Percentiles rank a stretch among this genome's conserved stretches.
These are phyloP conservation scores for Acrobeloides nanus DNA, from an alignment of 2,888 invertebrate genomes.

Conservation along the genomic window DNA sequence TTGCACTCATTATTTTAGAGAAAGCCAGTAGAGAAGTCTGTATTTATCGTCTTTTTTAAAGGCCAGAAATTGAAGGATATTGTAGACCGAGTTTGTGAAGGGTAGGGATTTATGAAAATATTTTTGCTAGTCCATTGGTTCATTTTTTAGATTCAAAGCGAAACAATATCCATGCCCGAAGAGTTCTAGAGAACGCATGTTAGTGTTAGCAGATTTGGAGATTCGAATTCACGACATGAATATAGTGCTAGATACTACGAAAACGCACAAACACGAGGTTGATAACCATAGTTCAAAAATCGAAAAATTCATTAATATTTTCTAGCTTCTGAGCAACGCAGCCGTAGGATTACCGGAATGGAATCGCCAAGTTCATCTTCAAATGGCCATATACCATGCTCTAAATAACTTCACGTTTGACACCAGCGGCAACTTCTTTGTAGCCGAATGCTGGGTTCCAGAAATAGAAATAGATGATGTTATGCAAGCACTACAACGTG, in stretches of 20 bases:
- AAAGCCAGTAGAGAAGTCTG: slow-evolving; percentile 78
- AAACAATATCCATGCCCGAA: slow-evolving; percentile 96
- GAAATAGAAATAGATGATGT: slow-evolving; percentile 79
- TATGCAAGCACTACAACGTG: slow-evolving; percentile 77
- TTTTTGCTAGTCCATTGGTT: neutral
- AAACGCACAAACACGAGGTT: slow-evolving; percentile 38
- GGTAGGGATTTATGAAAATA: slow-evolving; percentile 57
- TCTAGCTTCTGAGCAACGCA: slow-evolving; percentile 72
- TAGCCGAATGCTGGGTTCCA: slow-evolving; percentile 95
- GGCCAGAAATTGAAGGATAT: slow-evolving; percentile 91
- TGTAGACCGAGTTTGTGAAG: slow-evolving; percentile 96
- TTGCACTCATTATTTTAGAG: slow-evolving; percentile 15
- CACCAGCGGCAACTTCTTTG: slow-evolving; percentile 95
- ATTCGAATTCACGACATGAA: slow-evolving; percentile 92
- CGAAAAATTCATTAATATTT: slow-evolving; percentile 8
- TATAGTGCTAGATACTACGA: slow-evolving; percentile 59
- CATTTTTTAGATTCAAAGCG: slow-evolving; percentile 68
- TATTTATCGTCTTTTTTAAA: slow-evolving; percentile 71
- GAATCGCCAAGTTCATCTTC: slow-evolving; percentile 89
- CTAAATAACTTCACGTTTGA: slow-evolving; percentile 95
- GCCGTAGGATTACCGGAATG: slow-evolving; percentile 95
- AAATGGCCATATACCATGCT: slow-evolving; percentile 95
- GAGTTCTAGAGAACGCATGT: slow-evolving; percentile 83
- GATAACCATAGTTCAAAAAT: slow-evolving; percentile 7
- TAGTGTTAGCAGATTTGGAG: slow-evolving; percentile 95